Evolutionary conservation across 2,797 vertebrate genomes (phyloP), one percentile per base, ranked within the genome.

Genomic region (Choloepus didactylus): DNA sequence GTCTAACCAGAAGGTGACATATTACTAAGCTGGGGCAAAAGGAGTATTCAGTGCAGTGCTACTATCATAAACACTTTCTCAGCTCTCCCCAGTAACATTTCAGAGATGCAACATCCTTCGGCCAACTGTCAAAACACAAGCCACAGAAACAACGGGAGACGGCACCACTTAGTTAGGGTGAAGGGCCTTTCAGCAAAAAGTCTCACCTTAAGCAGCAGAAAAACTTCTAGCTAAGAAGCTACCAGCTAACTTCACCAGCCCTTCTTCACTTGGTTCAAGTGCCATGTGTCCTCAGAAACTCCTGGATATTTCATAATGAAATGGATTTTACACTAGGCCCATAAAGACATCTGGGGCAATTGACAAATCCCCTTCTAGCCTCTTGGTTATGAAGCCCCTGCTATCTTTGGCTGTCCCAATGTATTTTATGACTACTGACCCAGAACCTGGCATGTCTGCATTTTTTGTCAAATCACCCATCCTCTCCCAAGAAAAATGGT

Each of bases 1-100:
- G 91, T 83, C 88, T 97, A 95, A 67, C 79, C 90, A 93, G 1
- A 6, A 95, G 72, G 72, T 77, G 15, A 91, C 86, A 87, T 51
- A 29, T 86, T 79, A 75, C 69, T 81, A 64, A 70, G 56, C 23
- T 41, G 54, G 75, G 46, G 23, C 64, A 81, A 38, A 83, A 87
- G 46, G 27, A 72, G 18, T 21, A 29, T 31, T 93, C 9, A 0
- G 14, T 25, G 59, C 31, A 41, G 18, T 49, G 51, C 54, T 72
- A 67, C 56, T 19, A 56, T 56, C 29, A 62, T n/a, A 18, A 83
- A 87, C 46, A 88, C 86, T 94, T 87, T 91, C 87, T 94, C 79
- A 75, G 46, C 80, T 88, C 46, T 62, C 77, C 62, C 41, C 46
- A 27, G 44, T 11, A 15, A 77, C 38, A 51, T 70, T 84, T 79